phyloP scores from a whole-genome alignment of 1,140 invertebrate species.

The Conopomorpha cramerella region DNA sequence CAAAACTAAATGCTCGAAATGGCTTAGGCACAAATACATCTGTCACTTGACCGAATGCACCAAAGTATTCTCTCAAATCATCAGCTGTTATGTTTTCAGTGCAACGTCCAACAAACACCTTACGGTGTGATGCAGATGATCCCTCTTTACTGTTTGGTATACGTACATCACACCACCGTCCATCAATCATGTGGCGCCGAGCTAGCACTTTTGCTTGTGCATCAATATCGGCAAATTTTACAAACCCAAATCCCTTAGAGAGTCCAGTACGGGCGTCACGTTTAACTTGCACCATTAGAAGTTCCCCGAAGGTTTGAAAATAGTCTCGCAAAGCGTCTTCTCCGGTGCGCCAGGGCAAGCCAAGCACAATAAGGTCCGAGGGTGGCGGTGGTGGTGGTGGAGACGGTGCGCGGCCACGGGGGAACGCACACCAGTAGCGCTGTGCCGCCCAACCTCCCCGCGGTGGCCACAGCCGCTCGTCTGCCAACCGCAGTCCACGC shows the following conservation, averaged over 20 bases:
- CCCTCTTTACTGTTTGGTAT: slow-evolving; percentile 80
- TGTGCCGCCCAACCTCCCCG: slow-evolving; percentile 46
- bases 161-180: slow-evolving; percentile 80
- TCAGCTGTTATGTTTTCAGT: slow-evolving; percentile 88
- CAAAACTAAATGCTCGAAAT: slow-evolving; percentile 93
- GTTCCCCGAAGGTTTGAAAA: slow-evolving; percentile 77
- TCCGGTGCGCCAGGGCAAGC: slow-evolving; percentile 78
- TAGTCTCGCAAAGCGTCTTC: slow-evolving; percentile 76
- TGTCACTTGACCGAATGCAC: slow-evolving; percentile 92
- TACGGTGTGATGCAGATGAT: slow-evolving; percentile 84
- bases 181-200: slow-evolving; percentile 77
- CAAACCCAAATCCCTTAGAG: slow-evolving; percentile 85
- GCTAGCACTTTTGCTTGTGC: slow-evolving; percentile 67
- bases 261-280: slow-evolving; percentile 76
- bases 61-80: slow-evolving; percentile 92
- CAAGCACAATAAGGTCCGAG: slow-evolving; percentile 82
- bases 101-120: slow-evolving; percentile 95
- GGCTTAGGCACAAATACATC: slow-evolving; percentile 96
- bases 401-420: slow-evolving; percentile 17
- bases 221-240: slow-evolving; percentile 75
- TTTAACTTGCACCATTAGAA: slow-evolving; percentile 75
- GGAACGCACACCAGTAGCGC: slow-evolving; percentile 53
- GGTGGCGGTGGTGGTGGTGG: slow-evolving; percentile 77
- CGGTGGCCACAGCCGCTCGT: slow-evolving; percentile 69
- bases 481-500: slow-evolving; percentile 79